Evolutionary conservation across 1,140 invertebrate species (phyloP).

Genomic region (Drosophila varians): DNA sequence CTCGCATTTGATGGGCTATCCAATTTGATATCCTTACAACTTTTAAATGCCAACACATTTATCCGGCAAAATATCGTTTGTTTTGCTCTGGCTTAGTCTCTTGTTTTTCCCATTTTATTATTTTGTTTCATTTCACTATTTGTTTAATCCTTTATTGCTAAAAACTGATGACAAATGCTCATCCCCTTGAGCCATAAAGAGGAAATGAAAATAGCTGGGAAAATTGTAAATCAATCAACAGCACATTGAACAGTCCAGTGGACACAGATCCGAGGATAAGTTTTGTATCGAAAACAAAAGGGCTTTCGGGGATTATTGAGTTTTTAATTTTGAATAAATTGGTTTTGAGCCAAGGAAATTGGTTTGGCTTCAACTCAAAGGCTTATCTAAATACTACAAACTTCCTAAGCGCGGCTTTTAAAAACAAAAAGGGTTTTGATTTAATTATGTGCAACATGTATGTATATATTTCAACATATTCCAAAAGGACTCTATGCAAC

Average conservation of each 20-base stretch:
- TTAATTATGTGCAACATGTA: neutral
- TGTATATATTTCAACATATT: neutral
- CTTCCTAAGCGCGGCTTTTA: neutral
- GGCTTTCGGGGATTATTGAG: conserved; percentile 13
- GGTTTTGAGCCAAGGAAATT: neutral
- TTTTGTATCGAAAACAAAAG: conserved; percentile 8
- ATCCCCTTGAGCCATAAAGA: conserved; percentile 17
- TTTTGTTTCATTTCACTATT: conserved; percentile 26
- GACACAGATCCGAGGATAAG: neutral
- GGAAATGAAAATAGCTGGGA: conserved; percentile 23
- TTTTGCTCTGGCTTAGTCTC: neutral
- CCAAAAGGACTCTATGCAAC: neutral
- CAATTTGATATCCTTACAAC: conserved; percentile 1
- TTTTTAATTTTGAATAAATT: conserved; percentile 32
- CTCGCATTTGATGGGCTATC: neutral
- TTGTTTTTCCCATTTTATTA: conserved; percentile 7
- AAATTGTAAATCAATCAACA: conserved; percentile 47
- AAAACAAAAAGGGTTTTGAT: neutral
- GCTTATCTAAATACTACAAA: conserved; percentile 6
- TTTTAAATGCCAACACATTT: conserved; percentile 13
- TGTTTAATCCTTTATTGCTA: conserved; percentile 36
- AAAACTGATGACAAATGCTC: conserved; percentile 42
- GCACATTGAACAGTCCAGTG: conserved; percentile 28
- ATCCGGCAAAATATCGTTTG: conserved; percentile 19
- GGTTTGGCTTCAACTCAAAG: neutral